phyloP scores from a whole-genome alignment of 37 sponge, comb jelly and placozoan species.

The Tethya wilhelma region DNA sequence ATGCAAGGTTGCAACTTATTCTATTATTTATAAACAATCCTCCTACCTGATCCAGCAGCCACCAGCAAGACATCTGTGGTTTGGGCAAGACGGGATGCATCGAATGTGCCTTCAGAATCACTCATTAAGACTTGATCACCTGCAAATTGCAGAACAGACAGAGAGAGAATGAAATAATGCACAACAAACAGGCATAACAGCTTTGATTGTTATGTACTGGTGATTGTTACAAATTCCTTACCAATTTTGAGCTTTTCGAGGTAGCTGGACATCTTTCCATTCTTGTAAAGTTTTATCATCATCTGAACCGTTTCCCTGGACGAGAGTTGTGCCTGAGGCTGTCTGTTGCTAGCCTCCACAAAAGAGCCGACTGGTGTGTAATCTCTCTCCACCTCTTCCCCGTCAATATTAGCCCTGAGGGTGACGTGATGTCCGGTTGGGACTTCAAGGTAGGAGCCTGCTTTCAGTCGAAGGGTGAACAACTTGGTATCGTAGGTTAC shows the following conservation, averaged over 20 bases:
- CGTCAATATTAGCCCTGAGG: constrained; percentile 48
- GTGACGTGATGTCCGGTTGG: constrained; percentile 86
- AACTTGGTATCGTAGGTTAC: constrained; percentile 83
- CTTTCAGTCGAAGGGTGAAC: constrained; percentile 71
- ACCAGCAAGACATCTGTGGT: constrained; percentile 48
- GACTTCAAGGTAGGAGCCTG: constrained; percentile 61
- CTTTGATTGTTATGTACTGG: neutral
- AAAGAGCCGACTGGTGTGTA: constrained; percentile 68
- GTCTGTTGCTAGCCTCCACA: neutral
- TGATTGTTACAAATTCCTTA: neutral
- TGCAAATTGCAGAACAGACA: neutral
- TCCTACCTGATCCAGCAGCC: constrained; percentile 84
- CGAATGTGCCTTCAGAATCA: constrained; percentile 79
- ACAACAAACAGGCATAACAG: neutral
- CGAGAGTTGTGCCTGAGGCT: neutral
- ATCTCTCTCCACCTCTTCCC: constrained; percentile 47
- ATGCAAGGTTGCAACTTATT: too few species aligned
- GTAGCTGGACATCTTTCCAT: constrained; percentile 74
- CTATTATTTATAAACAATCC: too few species aligned
- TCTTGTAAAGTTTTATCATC: constrained; percentile 82
- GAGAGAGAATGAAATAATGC: neutral
- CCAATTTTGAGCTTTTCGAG: constrained; percentile 60
- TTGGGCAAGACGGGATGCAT: constrained; percentile 15
- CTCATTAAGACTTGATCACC: constrained; percentile 68
- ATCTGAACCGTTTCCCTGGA: constrained; percentile 44